A percentile compares a stretch with the other conserved stretches of the same genome.
phyloP scores from a whole-genome alignment of 2,113 vertebrate species.

The Corythornis madagascariensis region DNA sequence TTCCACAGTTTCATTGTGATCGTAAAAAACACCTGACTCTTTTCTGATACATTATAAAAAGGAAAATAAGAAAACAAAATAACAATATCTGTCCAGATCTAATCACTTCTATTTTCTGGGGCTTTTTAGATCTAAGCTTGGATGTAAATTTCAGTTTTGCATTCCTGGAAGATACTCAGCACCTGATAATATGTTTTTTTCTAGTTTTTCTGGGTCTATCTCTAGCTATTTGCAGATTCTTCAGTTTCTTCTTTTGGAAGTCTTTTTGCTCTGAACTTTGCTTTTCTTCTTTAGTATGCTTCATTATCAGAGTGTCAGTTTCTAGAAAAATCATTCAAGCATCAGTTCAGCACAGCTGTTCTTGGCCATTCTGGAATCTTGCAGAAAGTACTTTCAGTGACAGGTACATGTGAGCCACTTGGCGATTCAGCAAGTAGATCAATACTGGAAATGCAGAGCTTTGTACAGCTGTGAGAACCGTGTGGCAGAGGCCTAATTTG shows the following conservation, averaged over 20 bases:
- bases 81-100: neutral
- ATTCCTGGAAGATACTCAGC: neutral
- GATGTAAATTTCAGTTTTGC: neutral
- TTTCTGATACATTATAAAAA: neutral
- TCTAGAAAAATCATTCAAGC: neutral
- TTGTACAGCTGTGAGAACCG: accelerated
- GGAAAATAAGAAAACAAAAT: neutral
- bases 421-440: too few relatives aligned
- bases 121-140: neutral
- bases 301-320: neutral
- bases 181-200: neutral
- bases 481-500: neutral
- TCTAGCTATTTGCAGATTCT: neutral
- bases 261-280: neutral
- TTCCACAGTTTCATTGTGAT: neutral
- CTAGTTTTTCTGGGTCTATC: neutral
- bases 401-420: neutral
- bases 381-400: neutral
- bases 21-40: neutral
- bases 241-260: neutral
- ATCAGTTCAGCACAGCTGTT: neutral
- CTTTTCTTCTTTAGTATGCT: neutral
- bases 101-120: neutral
- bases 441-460: neutral
- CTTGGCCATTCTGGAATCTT: neutral